These are phyloP conservation scores for Drosophila oshimai DNA, from an alignment of 1,140 invertebrate species.

Conservation along the genomic window DNA sequence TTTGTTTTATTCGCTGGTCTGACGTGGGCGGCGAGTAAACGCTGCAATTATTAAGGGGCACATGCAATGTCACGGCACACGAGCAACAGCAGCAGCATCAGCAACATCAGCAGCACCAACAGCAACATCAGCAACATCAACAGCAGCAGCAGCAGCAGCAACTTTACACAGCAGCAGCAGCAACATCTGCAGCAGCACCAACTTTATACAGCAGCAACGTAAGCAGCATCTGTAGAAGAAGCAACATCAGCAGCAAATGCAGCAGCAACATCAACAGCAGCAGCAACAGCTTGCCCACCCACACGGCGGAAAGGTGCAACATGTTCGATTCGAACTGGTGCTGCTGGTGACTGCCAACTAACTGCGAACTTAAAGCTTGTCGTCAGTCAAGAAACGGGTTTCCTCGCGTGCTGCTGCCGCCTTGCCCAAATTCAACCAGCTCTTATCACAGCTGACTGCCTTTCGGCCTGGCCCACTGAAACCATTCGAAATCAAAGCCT, in stretches of 20 bases:
- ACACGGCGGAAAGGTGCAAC: conserved; percentile 25
- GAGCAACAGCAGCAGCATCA: background rate
- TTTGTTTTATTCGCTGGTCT: conserved; percentile 52
- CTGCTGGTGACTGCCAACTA: background rate
- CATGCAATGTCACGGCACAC: conserved; percentile 56
- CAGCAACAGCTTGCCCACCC: conserved; percentile 50
- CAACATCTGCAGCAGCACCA: no score
- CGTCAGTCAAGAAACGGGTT: conserved; percentile 64
- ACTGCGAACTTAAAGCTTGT: conserved; percentile 24
- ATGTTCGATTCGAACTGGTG: conserved; percentile 28
- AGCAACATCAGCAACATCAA: background rate
- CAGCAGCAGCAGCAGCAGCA: conserved; percentile 10
- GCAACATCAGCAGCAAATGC: background rate
- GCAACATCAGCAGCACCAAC: background rate
- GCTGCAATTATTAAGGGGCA: conserved; percentile 69
- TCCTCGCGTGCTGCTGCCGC: conserved; percentile 53
- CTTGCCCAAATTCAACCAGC: no score
- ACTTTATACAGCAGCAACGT: no score
- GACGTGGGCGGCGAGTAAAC: conserved; percentile 59
- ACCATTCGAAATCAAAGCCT: conserved; percentile 7
- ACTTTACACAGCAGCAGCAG: no score
- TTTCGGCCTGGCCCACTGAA: conserved; percentile 16
- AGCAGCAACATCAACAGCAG: background rate
- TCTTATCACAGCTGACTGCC: no score
- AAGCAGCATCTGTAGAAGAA: no score